These are phyloP conservation scores for Cotesia vestalis DNA, from an alignment of 1,140 invertebrate species.

Conservation along the genomic window DNA sequence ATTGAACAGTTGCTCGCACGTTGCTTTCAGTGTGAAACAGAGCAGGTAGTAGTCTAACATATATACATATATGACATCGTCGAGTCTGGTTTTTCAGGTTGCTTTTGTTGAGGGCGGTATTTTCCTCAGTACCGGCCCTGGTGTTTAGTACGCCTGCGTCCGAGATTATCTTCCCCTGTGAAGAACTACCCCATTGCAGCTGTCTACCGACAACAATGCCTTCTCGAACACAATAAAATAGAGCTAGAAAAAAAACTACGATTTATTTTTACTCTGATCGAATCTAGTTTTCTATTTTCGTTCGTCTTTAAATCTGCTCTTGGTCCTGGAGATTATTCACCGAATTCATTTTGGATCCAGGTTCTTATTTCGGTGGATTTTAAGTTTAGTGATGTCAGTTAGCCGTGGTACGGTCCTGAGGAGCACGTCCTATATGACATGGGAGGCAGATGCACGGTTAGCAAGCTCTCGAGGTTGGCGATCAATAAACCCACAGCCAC, in stretches of 20 bases:
- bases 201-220: slow-evolving; percentile 29
- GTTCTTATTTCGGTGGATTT: background rate
- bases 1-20: slow-evolving; percentile 22
- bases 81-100: slow-evolving; percentile 20
- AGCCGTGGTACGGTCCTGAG: slow-evolving; percentile 33
- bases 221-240: background rate
- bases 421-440: slow-evolving; percentile 31
- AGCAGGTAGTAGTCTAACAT: slow-evolving; percentile 22
- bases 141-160: slow-evolving; percentile 21
- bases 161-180: slow-evolving; percentile 19
- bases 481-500: slow-evolving; percentile 39
- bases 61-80: background rate
- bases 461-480: slow-evolving; percentile 31
- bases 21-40: slow-evolving; percentile 10
- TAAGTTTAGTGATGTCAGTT: background rate
- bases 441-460: slow-evolving; percentile 40
- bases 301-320: too few relatives aligned
- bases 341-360: background rate
- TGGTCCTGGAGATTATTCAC: background rate
- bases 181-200: slow-evolving; percentile 23
- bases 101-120: slow-evolving; percentile 22
- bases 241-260: background rate
- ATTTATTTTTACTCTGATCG: background rate
- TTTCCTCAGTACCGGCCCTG: slow-evolving; percentile 27
- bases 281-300: too few relatives aligned